A percentile compares a stretch with the other conserved stretches of the same genome.
These are phyloP conservation scores for Anhinga anhinga DNA, from an alignment of 2,113 vertebrate genomes.

Conservation along the genomic window DNA sequence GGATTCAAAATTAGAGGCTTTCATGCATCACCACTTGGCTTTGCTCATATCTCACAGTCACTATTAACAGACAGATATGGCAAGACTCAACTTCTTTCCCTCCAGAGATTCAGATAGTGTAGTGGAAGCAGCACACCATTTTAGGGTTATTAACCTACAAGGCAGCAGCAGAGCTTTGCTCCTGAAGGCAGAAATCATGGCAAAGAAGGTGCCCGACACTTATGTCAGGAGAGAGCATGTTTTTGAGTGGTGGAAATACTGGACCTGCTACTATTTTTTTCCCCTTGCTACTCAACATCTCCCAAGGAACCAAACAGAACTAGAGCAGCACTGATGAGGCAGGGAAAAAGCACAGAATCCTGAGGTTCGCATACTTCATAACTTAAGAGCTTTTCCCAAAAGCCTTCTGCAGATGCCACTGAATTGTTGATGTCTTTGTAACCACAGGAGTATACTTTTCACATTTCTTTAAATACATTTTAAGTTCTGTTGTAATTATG, in stretches of 20 bases:
- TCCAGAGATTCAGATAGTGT: background rate
- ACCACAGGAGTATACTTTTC: background rate
- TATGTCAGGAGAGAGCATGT: background rate
- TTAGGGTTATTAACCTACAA: background rate
- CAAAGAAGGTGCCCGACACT: background rate
- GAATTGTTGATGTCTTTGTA: background rate
- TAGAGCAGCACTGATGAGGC: background rate
- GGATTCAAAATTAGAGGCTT: background rate
- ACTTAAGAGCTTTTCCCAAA: background rate
- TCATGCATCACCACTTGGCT: background rate
- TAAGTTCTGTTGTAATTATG: background rate
- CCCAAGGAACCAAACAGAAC: background rate
- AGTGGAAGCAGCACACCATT: background rate
- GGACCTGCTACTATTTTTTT: background rate
- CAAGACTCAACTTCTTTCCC: background rate
- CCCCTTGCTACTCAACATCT: background rate
- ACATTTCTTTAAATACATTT: background rate
- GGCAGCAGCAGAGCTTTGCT: background rate
- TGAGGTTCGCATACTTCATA: background rate
- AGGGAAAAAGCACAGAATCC: background rate
- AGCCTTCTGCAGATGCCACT: background rate
- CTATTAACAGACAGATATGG: background rate
- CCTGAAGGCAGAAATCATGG: background rate
- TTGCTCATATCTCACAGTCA: fast-evolving
- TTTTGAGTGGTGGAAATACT: background rate